phyloP scores from a whole-genome alignment of 2,113 vertebrate species.

The Hippotragus niger region DNA sequence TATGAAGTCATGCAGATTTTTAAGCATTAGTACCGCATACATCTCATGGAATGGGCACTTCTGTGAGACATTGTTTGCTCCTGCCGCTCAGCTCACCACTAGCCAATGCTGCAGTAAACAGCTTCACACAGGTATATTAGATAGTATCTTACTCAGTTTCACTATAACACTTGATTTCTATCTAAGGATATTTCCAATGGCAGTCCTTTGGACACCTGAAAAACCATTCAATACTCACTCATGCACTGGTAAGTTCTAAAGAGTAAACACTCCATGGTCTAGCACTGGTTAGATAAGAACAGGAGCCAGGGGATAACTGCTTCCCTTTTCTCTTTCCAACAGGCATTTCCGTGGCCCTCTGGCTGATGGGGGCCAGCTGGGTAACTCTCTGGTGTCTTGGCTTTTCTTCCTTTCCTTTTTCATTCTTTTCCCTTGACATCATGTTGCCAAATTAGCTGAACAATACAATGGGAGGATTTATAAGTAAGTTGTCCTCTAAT shows the following conservation, averaged over 20 bases:
- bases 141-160: neutral
- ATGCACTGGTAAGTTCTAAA: neutral
- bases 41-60: neutral
- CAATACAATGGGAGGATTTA: neutral
- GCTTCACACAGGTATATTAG: neutral
- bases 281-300: neutral
- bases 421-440: neutral
- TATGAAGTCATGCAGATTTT: neutral
- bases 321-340: neutral
- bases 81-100: neutral
- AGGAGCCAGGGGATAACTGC: neutral
- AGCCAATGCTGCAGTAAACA: neutral
- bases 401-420: neutral
- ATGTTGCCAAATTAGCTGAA: neutral
- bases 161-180: neutral
- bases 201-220: neutral
- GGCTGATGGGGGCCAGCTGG: neutral
- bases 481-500: neutral
- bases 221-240: neutral
- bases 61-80: neutral
- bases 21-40: neutral
- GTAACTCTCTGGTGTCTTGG: neutral
- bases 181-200: neutral
- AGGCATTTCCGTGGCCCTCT: neutral
- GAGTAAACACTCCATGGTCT: neutral